Base-by-base conservation (phyloP, 2,888 invertebrate species). In the Anorthoa munda region DNA sequence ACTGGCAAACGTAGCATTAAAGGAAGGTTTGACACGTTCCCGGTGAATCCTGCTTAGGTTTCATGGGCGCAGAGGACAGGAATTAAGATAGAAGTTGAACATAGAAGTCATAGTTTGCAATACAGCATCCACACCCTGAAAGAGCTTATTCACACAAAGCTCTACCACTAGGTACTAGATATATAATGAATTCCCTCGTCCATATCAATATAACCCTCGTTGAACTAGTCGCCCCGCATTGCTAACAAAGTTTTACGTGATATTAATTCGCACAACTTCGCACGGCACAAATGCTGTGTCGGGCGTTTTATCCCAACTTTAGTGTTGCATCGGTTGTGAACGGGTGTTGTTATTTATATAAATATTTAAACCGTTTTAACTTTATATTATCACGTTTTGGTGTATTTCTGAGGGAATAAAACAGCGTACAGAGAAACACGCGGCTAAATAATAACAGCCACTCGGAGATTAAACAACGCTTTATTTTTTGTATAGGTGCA, bases 231-330 rank as follows among this genome's bases (percentile, higher is more conserved):
- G 23, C 39, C 56, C 46, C 67, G 68, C 66, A 70, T 51, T 17
- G 31, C 21, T 13, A 53, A 66, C 82, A 69, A 81, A 74, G 73
- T 84, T 84, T 65, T 68, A 66, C 65, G 66, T 72, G n/a, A 60
- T 84, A 81, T 81, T 84, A 73, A 84, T 84, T 84, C 39, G 26
- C 45, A 61, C 23, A 82, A 76, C 65, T 84, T 81, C 55, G 56
- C 7, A 17, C 51, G 50, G 71, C 53, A 46, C 68, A 66, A 83
- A 70, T 69, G 82, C 63, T 70, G 60, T 46, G 50, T 51, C 18
- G 50, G 46, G 61, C 21, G 48, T 80, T 71, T 75, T 72, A 72
- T 73, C 66, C 63, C 50, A 70, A 81, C 71, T 80, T 63, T 11
- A 17, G 31, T 56, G 59, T 64, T 74, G 71, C 63, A 68, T 67